Evolutionary conservation across 2,888 invertebrate genomes (phyloP), one percentile per base, ranked within the genome.

Genomic region (Spicauda simplicius): DNA sequence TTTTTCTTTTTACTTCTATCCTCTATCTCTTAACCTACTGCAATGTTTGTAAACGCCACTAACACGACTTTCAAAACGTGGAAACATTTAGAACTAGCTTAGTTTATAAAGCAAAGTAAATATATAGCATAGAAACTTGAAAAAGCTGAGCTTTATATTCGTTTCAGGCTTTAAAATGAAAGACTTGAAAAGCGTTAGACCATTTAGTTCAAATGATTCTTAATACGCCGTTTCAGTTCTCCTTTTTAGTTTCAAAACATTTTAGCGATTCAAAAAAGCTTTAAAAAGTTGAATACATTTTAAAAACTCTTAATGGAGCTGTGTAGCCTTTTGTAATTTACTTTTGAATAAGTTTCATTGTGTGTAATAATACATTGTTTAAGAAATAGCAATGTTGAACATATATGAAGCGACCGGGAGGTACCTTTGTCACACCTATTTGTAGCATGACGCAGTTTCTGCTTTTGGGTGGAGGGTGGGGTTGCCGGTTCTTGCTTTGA

Each of bases 191-290:
- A 54, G 61, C 61, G 61, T 61, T 61, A 41, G 53, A 12, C 6
- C 33, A 61, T 61, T 61, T 33, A 61, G 52, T 53, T 61, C 53
- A 61, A 61, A 61, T 61, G 53, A 41, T 54, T 61, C 61, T 61
- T 61, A 61, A 61, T 53, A 61, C 61, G 53, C 61, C 53, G 50
- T 53, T 61, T 61, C 53, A 37, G 33, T 45, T 5, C 30, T 50
- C 20, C 53, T n/a, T 41, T 61, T 54, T 41, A 19, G 19, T 53
- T 61, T 61, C 53, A 37, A 54, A 61, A 52, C 37, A 33, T 61
- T 53, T 53, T 33, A 52, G 50, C 48, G 60, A 33, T 60, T 52
- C 60, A 19, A 52, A 37, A 59, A 33, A 52, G 48, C 48, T 48
- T 48, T 48, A 48, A 14, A 45, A 33, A 48, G 48, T 48, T 48